Percentiles rank a stretch among this genome's conserved stretches.
Conservation (phyloP, 2,888 invertebrate genomes). For the Zhuqinia jingwanae region DNA sequence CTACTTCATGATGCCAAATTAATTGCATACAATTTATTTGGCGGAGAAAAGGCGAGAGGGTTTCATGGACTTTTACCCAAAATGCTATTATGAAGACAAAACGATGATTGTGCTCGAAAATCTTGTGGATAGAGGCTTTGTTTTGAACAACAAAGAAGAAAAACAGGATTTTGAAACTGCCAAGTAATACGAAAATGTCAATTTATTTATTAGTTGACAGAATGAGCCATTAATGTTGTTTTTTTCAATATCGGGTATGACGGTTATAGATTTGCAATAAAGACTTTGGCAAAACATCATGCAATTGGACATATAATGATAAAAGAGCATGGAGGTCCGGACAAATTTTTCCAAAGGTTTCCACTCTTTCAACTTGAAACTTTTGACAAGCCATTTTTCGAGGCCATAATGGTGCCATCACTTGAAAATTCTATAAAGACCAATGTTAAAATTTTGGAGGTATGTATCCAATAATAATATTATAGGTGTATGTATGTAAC, state of each 20-base stretch:
- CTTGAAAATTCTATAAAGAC: conserved; percentile 17
- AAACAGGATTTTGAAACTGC: conserved; percentile 33
- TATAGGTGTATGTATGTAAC: not conserved
- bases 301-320: conserved; percentile 59
- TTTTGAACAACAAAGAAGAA: not conserved
- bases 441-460: conserved; percentile 57
- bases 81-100: conserved; percentile 65
- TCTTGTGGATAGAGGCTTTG: conserved; percentile 33
- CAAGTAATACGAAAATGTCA: not conserved
- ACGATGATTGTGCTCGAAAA: conserved; percentile 52
- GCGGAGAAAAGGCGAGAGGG: not conserved
- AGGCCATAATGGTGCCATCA: conserved; percentile 5
- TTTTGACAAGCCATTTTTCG: not conserved
- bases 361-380: conserved; percentile 43
- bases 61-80: conserved; percentile 60
- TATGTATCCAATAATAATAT: not conserved
- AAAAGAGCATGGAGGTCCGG: conserved; percentile 46
- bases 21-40: not conserved
- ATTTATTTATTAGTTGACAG: not conserved
- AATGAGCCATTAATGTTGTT: not conserved
- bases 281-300: conserved; percentile 70
- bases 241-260: not conserved
- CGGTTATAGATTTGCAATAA: conserved; percentile 56
- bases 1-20: no score
- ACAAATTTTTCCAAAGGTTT: conserved; percentile 55